Conservation (phyloP, 2,888 invertebrate genomes). For the Melieria omissa region DNA sequence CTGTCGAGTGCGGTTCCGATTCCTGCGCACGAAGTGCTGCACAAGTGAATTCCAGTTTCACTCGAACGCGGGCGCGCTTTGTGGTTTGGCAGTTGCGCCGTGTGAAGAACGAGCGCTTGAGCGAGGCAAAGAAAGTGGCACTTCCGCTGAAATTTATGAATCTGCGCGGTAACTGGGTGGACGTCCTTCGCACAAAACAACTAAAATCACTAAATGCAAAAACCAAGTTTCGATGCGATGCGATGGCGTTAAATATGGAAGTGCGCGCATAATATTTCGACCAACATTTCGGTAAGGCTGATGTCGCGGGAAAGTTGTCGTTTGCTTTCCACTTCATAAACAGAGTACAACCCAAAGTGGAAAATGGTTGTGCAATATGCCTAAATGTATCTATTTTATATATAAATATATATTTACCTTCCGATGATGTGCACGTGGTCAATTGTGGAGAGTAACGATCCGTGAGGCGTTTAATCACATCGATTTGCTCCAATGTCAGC, state of each 20-base stretch:
- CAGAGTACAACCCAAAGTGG: no score
- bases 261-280: no score
- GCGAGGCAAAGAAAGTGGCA: slow-evolving; percentile 4
- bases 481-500: slow-evolving; percentile 77
- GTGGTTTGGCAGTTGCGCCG: background rate
- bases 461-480: slow-evolving; percentile 77
- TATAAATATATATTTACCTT: slow-evolving; percentile 69
- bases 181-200: no score
- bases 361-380: background rate
- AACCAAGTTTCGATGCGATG: no score
- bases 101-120: background rate
- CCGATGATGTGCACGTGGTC: slow-evolving; percentile 74
- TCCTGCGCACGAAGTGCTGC: background rate
- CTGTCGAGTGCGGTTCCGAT: slow-evolving; percentile 40
- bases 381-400: background rate
- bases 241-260: no score
- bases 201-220: no score
- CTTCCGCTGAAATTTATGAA: background rate
- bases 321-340: no score
- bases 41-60: background rate
- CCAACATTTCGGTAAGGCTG: no score
- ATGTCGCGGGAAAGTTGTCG: background rate
- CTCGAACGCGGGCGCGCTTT: background rate
- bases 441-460: slow-evolving; percentile 75
- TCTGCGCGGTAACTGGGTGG: no score